These are phyloP conservation scores for Smittia aterrima DNA, from an alignment of 2,888 invertebrate genomes.

Conservation along the genomic window DNA sequence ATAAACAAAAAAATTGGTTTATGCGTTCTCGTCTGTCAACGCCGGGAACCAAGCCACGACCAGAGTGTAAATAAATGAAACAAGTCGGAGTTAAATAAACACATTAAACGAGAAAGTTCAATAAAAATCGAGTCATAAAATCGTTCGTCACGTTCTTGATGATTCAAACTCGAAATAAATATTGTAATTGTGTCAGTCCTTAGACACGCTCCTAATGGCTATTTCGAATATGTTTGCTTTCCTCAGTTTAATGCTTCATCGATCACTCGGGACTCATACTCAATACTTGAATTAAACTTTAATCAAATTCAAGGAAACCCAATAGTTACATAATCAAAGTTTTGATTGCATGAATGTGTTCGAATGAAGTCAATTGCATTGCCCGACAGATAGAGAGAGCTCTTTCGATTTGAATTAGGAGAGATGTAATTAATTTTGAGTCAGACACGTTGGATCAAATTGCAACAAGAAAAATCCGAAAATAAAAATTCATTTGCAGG, in stretches of 20 bases:
- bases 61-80: constrained; percentile 25
- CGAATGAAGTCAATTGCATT: no score
- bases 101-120: constrained; percentile 33
- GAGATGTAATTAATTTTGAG: no score
- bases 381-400: no score
- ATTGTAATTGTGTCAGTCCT: constrained; percentile 28
- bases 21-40: background rate
- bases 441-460: no score
- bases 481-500: no score
- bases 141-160: constrained; percentile 30
- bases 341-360: no score
- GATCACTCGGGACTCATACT: background rate
- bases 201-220: background rate
- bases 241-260: background rate
- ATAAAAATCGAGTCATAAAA: constrained; percentile 37
- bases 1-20: background rate
- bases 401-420: no score
- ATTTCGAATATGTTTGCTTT: background rate
- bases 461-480: no score
- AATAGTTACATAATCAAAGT: no score
- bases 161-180: constrained; percentile 12
- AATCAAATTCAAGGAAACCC: no score
- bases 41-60: no score
- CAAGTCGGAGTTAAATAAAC: constrained; percentile 34
- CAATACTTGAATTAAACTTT: no score